Base-by-base conservation (phyloP, 1,140 invertebrate genomes). In the Patella vulgata region DNA sequence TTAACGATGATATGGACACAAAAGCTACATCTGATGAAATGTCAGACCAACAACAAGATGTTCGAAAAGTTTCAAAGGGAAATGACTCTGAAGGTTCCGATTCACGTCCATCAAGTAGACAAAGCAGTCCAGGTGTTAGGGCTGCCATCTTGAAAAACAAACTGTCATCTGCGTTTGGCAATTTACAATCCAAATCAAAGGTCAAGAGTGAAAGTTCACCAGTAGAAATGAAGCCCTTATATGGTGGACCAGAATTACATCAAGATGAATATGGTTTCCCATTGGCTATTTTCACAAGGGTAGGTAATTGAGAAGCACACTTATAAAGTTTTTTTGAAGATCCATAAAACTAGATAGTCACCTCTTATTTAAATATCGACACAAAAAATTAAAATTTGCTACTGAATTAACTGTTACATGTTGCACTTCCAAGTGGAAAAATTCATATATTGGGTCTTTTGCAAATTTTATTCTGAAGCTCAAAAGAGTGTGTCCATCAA, bases 261-360 rank as follows among this genome's bases (percentile, higher is more conserved):
- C 77, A 81, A 30, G 82, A 86, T 77, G 88, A 91, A 27, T 96
- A 92, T 85, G 95, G 94, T 17, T 89, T 97, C 70, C 96, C 96
- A 2, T 85, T 98, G 19, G 87, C 89, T 63, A 87, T 98, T 53
- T 98, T 97, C 84, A 91, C 90, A 30, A 92, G 95, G 85, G 90
- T 91, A 83, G 74, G 66, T 62, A 12, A 9, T 31, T 46, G n/a
- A n/a, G n/a, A n/a, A n/a, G n/a, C n/a, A n/a, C n/a, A n/a, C n/a
- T n/a, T n/a, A n/a, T 17, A 58, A n/a, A 19, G 27, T 19, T 17
- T 14, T 50, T 14, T 21, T 4, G 28, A 23, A 27, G 27, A 2
- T 5, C 2, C 47, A 5, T 50, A 19, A 3, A 25, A n/a, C n/a
- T n/a, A n/a, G n/a, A n/a, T n/a, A n/a, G n/a, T n/a, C n/a, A n/a